Evolutionary conservation across 2,797 vertebrate genomes (phyloP).

Genomic region (Cebuella pygmaea): DNA sequence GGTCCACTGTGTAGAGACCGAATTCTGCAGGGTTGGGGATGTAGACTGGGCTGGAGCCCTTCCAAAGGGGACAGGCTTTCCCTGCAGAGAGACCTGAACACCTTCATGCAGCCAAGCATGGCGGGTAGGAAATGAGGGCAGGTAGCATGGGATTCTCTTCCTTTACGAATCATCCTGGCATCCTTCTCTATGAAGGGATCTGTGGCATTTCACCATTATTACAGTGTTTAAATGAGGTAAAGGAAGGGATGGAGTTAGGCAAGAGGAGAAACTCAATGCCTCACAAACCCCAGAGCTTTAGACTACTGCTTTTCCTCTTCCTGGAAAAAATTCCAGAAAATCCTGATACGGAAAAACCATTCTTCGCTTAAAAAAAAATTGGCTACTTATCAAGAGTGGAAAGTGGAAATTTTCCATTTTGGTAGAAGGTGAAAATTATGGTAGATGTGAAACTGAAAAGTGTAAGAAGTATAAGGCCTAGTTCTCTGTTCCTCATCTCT

Average conservation of each 20-base stretch:
- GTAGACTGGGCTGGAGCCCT: neutral
- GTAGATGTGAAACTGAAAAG: conserved; percentile 10
- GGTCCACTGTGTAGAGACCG: neutral
- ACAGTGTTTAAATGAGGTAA: conserved; percentile 4
- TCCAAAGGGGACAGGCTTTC: neutral
- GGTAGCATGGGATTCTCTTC: neutral
- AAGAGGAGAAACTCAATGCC: conserved; percentile 53
- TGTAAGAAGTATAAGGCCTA: neutral
- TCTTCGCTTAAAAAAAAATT: neutral
- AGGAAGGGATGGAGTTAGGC: neutral
- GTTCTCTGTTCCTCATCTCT: neutral
- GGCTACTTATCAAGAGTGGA: neutral
- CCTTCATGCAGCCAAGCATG: neutral
- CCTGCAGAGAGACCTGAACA: neutral
- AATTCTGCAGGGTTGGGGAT: neutral
- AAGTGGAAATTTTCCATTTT: conserved; percentile 11
- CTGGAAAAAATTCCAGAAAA: conserved; percentile 38
- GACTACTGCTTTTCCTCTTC: conserved; percentile 43
- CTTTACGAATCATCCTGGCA: neutral
- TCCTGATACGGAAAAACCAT: conserved; percentile 39
- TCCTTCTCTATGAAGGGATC: neutral
- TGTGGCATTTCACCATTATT: neutral
- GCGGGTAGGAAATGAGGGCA: neutral
- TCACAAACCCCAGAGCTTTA: neutral
- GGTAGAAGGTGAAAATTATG: neutral